phyloP scores from a whole-genome alignment of 92 coral and sea anemone genomes.

The Porites cylindrica region DNA sequence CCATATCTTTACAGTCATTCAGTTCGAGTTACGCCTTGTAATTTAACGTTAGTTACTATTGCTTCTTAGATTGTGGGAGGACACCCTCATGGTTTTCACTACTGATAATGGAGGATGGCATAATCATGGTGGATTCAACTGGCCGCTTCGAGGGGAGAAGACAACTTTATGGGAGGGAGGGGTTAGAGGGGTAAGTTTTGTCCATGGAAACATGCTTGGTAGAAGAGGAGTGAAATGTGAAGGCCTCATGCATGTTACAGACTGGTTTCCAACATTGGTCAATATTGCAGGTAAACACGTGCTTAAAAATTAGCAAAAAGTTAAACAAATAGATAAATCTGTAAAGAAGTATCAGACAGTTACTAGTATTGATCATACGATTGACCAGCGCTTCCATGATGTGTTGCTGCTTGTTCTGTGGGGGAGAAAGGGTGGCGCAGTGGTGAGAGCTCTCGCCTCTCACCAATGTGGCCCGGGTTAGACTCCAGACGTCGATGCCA shows the following conservation, averaged over 20 bases:
- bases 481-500: too few species aligned
- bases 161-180: constrained; percentile 71
- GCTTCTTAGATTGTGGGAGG: constrained; percentile 55
- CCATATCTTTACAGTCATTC: too few species aligned
- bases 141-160: constrained; percentile 62
- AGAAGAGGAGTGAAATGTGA: constrained; percentile 38
- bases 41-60: not conserved
- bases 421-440: too few species aligned
- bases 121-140: constrained; percentile 49
- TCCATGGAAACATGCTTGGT: constrained; percentile 59
- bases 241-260: constrained; percentile 63
- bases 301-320: not conserved
- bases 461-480: too few species aligned
- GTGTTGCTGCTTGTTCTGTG: too few species aligned
- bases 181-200: constrained; percentile 64
- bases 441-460: too few species aligned
- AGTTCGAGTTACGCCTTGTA: too few species aligned
- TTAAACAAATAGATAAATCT: too few species aligned
- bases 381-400: too few species aligned
- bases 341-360: too few species aligned
- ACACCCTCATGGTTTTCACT: constrained; percentile 48
- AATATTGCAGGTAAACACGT: constrained; percentile 52
- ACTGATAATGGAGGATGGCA: constrained; percentile 65
- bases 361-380: too few species aligned
- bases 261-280: constrained; percentile 70